Base-by-base conservation (phyloP, 2,888 invertebrate genomes). In the Mimas tiliae region DNA sequence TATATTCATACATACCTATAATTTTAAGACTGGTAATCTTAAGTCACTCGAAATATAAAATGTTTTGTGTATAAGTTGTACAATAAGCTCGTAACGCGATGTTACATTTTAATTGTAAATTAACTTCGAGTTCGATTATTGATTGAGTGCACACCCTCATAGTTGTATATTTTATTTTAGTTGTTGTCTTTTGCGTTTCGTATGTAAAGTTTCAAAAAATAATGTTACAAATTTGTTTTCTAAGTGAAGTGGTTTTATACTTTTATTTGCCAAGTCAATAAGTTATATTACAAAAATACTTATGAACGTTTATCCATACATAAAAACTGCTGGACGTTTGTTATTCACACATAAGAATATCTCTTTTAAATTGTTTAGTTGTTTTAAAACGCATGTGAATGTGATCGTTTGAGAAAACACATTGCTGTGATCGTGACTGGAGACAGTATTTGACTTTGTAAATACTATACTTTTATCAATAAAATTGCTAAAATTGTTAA, bases 11-110 rank as follows among this genome's bases (percentile, higher is more conserved):
- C 66, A 68, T 73, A 73, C 77, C n/a, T n/a, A n/a, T n/a, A n/a
- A 77, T 74, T 78, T 78, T 83, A 83, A 83, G 83, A 83, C 83
- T 83, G 82, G 70, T 82, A 72, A 73, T 11, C 33, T 47, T 64
- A 64, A 64, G 64, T 53, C 19, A 64, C 33, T 47, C 64, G 27
- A 47, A 55, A 55, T 47, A 33, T n/a, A 12, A 19, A 3, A 14
- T 52, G 6, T 45, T 33, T 9, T 21, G 34, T 51, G 9, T 38
- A 51, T 63, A 63, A 34, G 12, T 45, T 21, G 45, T 64, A 64
- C 33, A 21, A 42, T 42, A 42, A 47, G 53, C 12, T 58, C 19
- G 58, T 58, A 38, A 58, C 16, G 58, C 42, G 42, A 58, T 58
- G 58, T 58, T 38, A 58, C 58, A 16, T 58, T 58, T 58, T 42